phyloP scores from a whole-genome alignment of 2,113 vertebrate genomes.

The Heloderma charlesbogerti region DNA sequence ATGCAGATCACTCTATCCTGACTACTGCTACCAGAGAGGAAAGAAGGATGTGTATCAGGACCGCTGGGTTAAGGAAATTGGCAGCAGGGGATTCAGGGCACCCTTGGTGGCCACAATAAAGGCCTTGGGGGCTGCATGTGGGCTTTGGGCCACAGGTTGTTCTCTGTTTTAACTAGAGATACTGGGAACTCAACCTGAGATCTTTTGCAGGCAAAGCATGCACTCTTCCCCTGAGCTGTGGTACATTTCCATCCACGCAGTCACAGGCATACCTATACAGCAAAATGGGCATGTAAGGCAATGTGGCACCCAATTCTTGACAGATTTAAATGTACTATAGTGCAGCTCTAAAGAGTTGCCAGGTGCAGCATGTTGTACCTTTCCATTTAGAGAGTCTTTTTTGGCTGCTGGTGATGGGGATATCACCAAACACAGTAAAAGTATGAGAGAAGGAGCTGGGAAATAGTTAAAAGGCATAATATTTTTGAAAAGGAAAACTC shows the following conservation, averaged over 20 bases:
- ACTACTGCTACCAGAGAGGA: too few relatives aligned
- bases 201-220: background rate
- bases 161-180: background rate
- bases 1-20: too few relatives aligned
- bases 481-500: conserved; percentile 42
- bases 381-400: conserved; percentile 26
- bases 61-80: too few relatives aligned
- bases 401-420: background rate
- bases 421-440: conserved; percentile 16
- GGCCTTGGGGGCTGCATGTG: too few relatives aligned
- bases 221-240: background rate
- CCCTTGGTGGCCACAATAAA: too few relatives aligned
- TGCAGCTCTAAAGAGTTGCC: conserved; percentile 13
- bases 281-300: conserved; percentile 30
- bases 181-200: background rate
- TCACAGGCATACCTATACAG: background rate
- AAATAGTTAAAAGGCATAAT: conserved; percentile 49
- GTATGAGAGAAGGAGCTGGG: conserved; percentile 21
- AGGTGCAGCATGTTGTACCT: background rate
- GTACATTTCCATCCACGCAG: background rate
- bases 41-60: too few relatives aligned
- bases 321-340: background rate
- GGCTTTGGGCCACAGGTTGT: too few relatives aligned
- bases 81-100: too few relatives aligned
- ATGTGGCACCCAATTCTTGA: background rate